phyloP scores from a whole-genome alignment of 2,888 invertebrate genomes.

The Panzeria rudis region DNA sequence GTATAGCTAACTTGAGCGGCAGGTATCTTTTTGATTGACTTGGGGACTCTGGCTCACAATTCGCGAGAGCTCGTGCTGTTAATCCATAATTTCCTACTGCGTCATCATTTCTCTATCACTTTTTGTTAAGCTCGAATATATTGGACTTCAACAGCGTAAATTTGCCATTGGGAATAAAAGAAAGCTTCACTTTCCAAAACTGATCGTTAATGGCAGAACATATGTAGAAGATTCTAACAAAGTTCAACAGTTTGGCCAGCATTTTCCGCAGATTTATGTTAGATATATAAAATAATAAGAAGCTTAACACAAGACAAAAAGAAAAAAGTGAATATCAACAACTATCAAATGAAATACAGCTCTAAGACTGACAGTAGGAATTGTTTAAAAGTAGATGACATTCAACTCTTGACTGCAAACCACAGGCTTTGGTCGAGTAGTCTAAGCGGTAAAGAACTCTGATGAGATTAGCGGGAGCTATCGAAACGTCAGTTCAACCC shows the following conservation, averaged over 20 bases:
- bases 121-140: not conserved
- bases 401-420: no score
- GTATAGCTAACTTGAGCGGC: not conserved
- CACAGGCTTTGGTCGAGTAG: no score
- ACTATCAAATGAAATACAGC: no score
- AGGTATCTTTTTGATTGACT: not conserved
- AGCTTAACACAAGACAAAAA: no score
- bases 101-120: not conserved
- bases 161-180: not conserved
- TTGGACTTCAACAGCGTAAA: not conserved
- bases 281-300: not conserved
- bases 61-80: not conserved
- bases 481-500: no score
- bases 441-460: no score
- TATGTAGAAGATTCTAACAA: not conserved
- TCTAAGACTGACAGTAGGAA: no score
- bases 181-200: not conserved
- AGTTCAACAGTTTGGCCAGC: not conserved
- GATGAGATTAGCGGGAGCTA: no score
- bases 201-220: not conserved
- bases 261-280: not conserved
- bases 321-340: no score
- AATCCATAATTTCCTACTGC: not conserved
- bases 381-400: no score
- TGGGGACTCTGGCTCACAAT: not conserved